These are phyloP conservation scores for Nasonia longicornis DNA, from an alignment of 1,140 invertebrate species.

Conservation along the genomic window DNA sequence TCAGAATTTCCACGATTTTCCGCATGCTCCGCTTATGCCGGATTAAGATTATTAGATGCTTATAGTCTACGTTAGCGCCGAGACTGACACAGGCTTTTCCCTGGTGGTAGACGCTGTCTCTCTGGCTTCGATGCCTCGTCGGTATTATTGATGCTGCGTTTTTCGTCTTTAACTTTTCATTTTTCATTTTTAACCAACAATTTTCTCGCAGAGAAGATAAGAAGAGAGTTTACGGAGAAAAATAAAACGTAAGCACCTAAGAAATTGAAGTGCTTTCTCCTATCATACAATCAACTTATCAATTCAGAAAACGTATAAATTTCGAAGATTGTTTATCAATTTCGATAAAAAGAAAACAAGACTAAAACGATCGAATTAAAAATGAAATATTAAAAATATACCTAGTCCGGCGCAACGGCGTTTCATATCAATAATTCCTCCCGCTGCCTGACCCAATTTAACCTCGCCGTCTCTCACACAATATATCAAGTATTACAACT, in stretches of 20 bases:
- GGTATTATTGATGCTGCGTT: neutral
- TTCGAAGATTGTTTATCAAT: too few species aligned
- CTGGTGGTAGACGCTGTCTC: neutral
- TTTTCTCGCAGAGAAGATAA: too few species aligned
- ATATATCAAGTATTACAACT: neutral
- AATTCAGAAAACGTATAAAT: too few species aligned
- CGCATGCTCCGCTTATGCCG: slow-evolving; percentile 17
- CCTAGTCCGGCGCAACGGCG: neutral
- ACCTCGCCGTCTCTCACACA: neutral
- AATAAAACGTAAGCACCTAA: too few species aligned
- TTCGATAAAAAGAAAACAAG: too few species aligned
- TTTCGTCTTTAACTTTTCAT: neutral
- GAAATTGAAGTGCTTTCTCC: too few species aligned
- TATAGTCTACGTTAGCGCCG: neutral
- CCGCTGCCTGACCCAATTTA: neutral
- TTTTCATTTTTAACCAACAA: too few species aligned
- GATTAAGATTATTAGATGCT: slow-evolving; percentile 31
- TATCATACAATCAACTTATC: too few species aligned
- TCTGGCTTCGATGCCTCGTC: neutral
- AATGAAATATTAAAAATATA: neutral
- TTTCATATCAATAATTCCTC: neutral
- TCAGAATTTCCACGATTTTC: slow-evolving; percentile 23
- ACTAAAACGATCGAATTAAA: neutral
- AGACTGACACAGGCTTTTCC: neutral
- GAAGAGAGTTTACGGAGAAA: too few species aligned